Evolutionary conservation across 2,113 vertebrate genomes (phyloP), one percentile per base, ranked within the genome.

Genomic region (Struthidea cinerea): DNA sequence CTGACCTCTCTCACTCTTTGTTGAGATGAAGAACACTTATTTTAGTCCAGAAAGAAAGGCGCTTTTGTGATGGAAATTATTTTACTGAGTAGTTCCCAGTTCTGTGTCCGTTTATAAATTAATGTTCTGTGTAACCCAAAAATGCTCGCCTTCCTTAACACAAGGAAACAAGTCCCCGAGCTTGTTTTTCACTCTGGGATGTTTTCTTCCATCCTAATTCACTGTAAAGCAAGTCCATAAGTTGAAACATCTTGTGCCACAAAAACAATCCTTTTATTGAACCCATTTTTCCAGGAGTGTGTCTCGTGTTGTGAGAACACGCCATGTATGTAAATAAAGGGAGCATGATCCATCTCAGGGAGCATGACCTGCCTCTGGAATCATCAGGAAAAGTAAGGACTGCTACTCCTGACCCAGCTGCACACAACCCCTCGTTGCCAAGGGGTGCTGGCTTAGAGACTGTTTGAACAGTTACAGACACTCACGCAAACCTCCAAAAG

Each of bases 261-360:
- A 56, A 65, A 91, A 69, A 8, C 5, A 20, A 12, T 33, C 11
- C 23, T 84, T 55, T 76, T 3, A 50, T 41, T 67, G 30, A 55
- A 33, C 13, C 9, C 33, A 3, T 19, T 60, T 71, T 79, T 42
- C 35, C 65, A 42, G 22, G 12, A 52, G 16, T 5, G 17, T 13
- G n/a, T 46, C 65, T 49, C 0, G 0, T 32, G 22, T 6, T 14
- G 10, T 11, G 37, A 64, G 78, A 33, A 50, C 17, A 55, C 0
- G 0, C 6, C 49, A 28, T 12, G 11, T 2, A 3, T 3, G 13
- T 8, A 26, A 80, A 59, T 16, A 35, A 59, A 47, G 23, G 26
- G 11, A 73, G 13, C 11, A 27, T 2, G 26, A 26, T 19, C 22
- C 9, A 4, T 13, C 35, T 55, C 56, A 8, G 39, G 26, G 22